Conservation (phyloP, 2,113 vertebrate genomes). For the Ciconia maguari region DNA sequence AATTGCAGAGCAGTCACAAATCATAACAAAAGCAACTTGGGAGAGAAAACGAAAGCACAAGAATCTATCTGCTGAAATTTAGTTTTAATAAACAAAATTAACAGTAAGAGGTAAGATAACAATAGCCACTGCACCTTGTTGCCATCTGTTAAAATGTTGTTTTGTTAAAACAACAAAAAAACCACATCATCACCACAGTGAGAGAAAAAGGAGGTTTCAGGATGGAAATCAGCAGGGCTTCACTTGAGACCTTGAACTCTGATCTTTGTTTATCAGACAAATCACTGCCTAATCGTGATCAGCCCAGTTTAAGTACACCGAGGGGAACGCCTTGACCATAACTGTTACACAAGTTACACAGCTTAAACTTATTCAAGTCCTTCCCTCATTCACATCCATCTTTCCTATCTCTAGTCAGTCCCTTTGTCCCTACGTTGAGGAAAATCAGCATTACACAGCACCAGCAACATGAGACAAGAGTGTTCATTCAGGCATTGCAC, state of each 20-base stretch:
- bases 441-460: background rate
- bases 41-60: background rate
- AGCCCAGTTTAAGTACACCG: background rate
- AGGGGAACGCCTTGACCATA: background rate
- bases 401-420: background rate
- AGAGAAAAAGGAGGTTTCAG: background rate
- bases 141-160: background rate
- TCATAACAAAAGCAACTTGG: background rate
- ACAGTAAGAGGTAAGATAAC: background rate
- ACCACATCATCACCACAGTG: background rate
- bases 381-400: background rate
- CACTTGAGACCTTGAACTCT: background rate
- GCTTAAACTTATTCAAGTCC: background rate
- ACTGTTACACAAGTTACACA: background rate
- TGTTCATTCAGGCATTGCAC: background rate
- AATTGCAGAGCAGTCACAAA: background rate
- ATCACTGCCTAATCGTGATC: background rate
- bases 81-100: background rate
- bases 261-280: background rate
- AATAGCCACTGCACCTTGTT: background rate
- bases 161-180: background rate
- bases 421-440: background rate
- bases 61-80: background rate
- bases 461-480: background rate
- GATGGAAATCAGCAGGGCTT: background rate